Evolutionary conservation across 2,113 vertebrate species (phyloP), one percentile per base, ranked within the genome.

Genomic region (Atlantisia rogersi): DNA sequence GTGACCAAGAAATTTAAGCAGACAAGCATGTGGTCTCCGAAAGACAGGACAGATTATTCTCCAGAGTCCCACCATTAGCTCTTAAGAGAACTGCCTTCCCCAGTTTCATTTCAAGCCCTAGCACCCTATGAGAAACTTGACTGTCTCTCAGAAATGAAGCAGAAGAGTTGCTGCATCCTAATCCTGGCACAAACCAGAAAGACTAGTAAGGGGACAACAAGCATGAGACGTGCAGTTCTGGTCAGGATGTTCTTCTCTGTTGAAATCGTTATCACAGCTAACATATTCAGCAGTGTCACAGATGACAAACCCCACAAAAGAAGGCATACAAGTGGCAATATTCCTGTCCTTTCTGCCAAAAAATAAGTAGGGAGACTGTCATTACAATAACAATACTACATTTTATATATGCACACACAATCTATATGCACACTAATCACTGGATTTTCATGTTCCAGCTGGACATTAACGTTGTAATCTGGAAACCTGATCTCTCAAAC

Each of bases 171-270:
- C 8, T 42, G 32, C 37, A 53, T 53, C 52, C 52, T 53, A 53
- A 53, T 25, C 48, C 39, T 20, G 76, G 20, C 17, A 26, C 8
- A 50, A 74, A 16, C 4, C 31, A 70, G 53, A 31, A 75, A 68
- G n/a, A 70, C 46, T 19, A 65, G 50, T 25, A 88, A 75, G 8
- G 5, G 9, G 7, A 90, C 11, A 7, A 50, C 26, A 89, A 62
- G 15, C 2, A 22, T 5, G 9, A 82, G 17, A 62, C 12, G 24
- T 2, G 10, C 3, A 3, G 6, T 29, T 7, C 20, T 46, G 5
- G 26, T 68, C 40, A 84, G 53, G 32, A 75, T n/a, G 21, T 35
- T 53, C 10, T 70, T 48, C 31, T 44, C 21, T 44, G 32, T 16
- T 69, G 22, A 69, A 85, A 60, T 2, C 22, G 13, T 77, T 56